A percentile compares a stretch with the other conserved stretches of the same genome.
Evolutionary conservation across 2,888 invertebrate genomes (phyloP).

Genomic region (Agrenia bidenticulata): DNA sequence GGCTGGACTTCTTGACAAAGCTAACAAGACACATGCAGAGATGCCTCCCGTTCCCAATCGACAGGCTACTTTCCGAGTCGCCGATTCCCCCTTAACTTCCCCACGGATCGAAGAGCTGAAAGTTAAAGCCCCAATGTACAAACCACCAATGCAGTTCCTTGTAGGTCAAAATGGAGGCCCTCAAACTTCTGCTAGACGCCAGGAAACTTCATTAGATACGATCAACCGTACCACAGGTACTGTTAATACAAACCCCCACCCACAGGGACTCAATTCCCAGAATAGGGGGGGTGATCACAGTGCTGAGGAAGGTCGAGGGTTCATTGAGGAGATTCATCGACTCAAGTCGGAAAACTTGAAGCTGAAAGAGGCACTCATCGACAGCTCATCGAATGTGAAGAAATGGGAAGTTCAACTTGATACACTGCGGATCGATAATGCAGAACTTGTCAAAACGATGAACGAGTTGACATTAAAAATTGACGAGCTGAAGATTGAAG

Average conservation of each 20-base stretch:
- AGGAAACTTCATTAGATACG: not conserved
- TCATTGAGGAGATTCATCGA: constrained; percentile 22
- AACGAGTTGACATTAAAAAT: constrained; percentile 19
- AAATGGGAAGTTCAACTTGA: constrained; percentile 31
- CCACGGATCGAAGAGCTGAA: not conserved
- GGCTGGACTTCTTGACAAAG: not conserved
- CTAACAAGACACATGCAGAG: not conserved
- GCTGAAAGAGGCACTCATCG: constrained; percentile 22
- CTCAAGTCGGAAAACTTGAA: constrained; percentile 22
- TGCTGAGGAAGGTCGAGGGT: not conserved
- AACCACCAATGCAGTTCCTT: not conserved
- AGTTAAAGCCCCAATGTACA: not conserved
- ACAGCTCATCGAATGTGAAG: constrained; percentile 25
- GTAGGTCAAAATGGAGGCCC: not conserved
- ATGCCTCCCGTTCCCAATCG: not conserved
- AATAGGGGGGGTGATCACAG: not conserved
- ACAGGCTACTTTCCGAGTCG: not conserved
- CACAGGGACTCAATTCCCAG: not conserved
- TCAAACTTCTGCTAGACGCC: not conserved
- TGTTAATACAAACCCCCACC: not conserved
- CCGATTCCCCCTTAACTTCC: not conserved
- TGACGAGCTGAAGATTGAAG: constrained; percentile 18
- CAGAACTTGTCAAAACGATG: constrained; percentile 21
- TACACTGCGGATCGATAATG: constrained; percentile 23
- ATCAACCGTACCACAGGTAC: not conserved